Evolutionary conservation across 2,888 invertebrate genomes (phyloP), one percentile per base, ranked within the genome.

Genomic region (Melipona bicolor): DNA sequence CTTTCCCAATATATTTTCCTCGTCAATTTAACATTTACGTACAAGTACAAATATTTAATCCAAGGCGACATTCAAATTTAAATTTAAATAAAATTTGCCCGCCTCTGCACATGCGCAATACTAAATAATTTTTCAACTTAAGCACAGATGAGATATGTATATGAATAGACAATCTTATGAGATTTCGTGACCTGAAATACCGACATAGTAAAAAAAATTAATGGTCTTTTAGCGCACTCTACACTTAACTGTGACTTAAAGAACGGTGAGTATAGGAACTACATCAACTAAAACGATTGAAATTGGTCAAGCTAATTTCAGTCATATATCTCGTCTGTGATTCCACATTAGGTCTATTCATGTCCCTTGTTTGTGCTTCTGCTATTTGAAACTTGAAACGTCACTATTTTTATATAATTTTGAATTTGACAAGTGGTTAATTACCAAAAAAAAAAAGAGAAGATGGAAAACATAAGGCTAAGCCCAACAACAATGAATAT

Each of bases 401-500:
- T 59, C 27, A 32, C 5, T 13, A 43, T 71, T 71, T 61, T 67
- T 4, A 4, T 62, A 2, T 59, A 1, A n/a, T 62, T 6, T 0
- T 0, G 36, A 61, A 76, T 78, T 32, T 61, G 56, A 2, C 2
- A 68, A 75, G 36, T 17, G 74, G 24, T 1, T 24, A 3, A 24
- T 24, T 24, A 61, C 6, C 0, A 36, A 36, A 36, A 36, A 36
- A 15, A 59, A 3, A 59, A 50, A 11, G 64, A 70, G 59, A 65
- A 64, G 19, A 92, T 92, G 91, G 83, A 90, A 19, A 81, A 89
- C n/a, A n/a, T 86, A 17, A 50, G 85, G 6, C 75, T 84, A 49
- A 92, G 90, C 86, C 90, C 90, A n/a, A 86, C 90, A n/a, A 86
- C 87, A n/a, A 74, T 87, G 50, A 75, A 68, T 5, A 52, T 86